A percentile compares a stretch with the other conserved stretches of the same genome.
phyloP scores from a whole-genome alignment of 2,888 invertebrate genomes.

The Drosophila kokeensis region DNA sequence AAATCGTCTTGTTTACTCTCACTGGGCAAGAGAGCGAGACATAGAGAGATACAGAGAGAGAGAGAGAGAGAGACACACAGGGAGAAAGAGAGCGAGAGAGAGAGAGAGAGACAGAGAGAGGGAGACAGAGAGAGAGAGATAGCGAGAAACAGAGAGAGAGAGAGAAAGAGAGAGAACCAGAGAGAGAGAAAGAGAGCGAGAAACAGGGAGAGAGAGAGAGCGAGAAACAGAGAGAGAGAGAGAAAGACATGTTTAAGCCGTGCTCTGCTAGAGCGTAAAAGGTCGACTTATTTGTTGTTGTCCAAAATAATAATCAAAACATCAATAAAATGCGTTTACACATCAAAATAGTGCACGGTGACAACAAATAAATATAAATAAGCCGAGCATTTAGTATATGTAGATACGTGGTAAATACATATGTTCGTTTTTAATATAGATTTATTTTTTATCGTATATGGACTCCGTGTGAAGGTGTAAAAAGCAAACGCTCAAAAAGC shows the following conservation, averaged over 20 bases:
- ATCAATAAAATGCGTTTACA: conserved; percentile 47
- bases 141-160: no score
- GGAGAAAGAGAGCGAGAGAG: background rate
- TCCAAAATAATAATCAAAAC: conserved; percentile 38
- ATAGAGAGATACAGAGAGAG: background rate
- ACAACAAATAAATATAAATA: conserved; percentile 30
- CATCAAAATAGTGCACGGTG: conserved; percentile 44
- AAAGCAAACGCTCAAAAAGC: conserved; percentile 43
- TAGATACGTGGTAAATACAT: conserved; percentile 23
- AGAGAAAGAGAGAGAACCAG: background rate
- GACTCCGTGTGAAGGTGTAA: conserved; percentile 69
- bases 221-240: conserved; percentile 7
- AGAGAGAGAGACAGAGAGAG: no score
- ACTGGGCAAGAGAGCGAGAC: background rate
- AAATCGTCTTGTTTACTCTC: conserved; percentile 27
- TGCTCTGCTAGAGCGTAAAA: conserved; percentile 67
- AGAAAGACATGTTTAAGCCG: conserved; percentile 34
- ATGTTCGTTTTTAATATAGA: conserved; percentile 2
- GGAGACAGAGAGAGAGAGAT: no score
- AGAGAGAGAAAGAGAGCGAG: conserved; percentile 3
- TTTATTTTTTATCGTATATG: conserved; percentile 51
- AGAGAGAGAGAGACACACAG: background rate
- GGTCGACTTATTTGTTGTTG: conserved; percentile 48
- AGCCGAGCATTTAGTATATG: conserved; percentile 16
- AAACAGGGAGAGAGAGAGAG: background rate